Percentiles rank a stretch among this genome's conserved stretches.
Conservation (phyloP, 2,888 invertebrate species). For the Luperina testacea region DNA sequence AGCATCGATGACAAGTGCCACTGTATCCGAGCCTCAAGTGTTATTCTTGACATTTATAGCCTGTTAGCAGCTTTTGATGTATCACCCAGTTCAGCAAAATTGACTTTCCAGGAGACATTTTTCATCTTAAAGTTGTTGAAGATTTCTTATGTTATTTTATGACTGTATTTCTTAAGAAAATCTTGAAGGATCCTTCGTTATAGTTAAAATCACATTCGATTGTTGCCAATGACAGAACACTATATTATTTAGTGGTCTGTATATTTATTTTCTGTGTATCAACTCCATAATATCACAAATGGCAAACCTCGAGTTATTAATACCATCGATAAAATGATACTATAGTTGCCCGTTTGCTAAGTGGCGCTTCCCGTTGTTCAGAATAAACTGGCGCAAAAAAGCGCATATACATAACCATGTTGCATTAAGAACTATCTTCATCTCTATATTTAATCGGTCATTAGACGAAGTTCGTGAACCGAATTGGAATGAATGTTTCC, state of each 20-base stretch:
- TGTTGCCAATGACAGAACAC: background rate
- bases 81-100: constrained; percentile 35
- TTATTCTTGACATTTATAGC: constrained; percentile 36
- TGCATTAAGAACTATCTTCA: background rate
- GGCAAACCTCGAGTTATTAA: background rate
- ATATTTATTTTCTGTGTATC: background rate
- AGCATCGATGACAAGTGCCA: constrained; percentile 42
- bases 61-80: constrained; percentile 42
- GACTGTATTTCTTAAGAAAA: background rate
- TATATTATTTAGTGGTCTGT: background rate
- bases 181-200: background rate
- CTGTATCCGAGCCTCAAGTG: constrained; percentile 36
- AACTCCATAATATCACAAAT: background rate
- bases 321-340: background rate
- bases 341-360: too few species aligned
- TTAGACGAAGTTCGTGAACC: constrained; percentile 1
- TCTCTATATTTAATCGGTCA: background rate
- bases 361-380: background rate
- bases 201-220: background rate
- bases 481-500: constrained; percentile 25
- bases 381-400: background rate
- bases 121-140: constrained; percentile 2
- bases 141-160: constrained; percentile 7
- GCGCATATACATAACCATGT: background rate
- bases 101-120: background rate